These are phyloP conservation scores for Furcula furcula DNA, from an alignment of 2,888 invertebrate genomes.

Conservation along the genomic window DNA sequence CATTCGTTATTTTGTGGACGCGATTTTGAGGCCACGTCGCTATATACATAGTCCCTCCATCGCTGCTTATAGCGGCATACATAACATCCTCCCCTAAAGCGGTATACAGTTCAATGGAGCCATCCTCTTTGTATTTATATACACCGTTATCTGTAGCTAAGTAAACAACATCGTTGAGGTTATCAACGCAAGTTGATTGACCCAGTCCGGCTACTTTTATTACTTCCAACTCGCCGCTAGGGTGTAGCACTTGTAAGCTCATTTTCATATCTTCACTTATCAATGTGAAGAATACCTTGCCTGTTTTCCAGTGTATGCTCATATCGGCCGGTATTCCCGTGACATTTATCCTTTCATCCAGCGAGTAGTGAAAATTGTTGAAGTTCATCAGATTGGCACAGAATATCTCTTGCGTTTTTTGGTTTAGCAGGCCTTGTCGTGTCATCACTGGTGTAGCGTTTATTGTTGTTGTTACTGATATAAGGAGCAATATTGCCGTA, in stretches of 20 bases:
- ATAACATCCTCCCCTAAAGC: conserved; percentile 71
- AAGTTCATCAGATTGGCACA: conserved; percentile 52
- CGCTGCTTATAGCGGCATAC: conserved; percentile 61
- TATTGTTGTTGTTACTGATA: conserved; percentile 32
- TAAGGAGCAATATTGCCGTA: conserved; percentile 28
- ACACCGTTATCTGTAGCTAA: conserved; percentile 74
- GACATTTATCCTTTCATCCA: conserved; percentile 46
- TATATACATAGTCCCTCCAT: conserved; percentile 60
- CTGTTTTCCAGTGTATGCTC: conserved; percentile 67
- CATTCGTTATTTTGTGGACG: conserved; percentile 60
- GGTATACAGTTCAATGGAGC: conserved; percentile 53
- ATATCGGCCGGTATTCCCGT: conserved; percentile 69
- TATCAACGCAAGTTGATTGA: conserved; percentile 70
- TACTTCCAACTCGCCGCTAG: conserved; percentile 51
- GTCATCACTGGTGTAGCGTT: conserved; percentile 52
- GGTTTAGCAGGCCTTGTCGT: conserved; percentile 38
- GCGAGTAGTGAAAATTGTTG: conserved; percentile 55
- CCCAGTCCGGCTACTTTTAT: conserved; percentile 67
- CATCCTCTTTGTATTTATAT: conserved; percentile 66
- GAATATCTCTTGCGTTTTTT: conserved; percentile 37
- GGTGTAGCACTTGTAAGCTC: conserved; percentile 55
- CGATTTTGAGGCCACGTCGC: conserved; percentile 75
- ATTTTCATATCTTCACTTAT: conserved; percentile 71
- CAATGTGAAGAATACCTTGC: conserved; percentile 61
- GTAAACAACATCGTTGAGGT: conserved; percentile 70